phyloP scores from a whole-genome alignment of 2,888 invertebrate species.

The Volucella inflata region DNA sequence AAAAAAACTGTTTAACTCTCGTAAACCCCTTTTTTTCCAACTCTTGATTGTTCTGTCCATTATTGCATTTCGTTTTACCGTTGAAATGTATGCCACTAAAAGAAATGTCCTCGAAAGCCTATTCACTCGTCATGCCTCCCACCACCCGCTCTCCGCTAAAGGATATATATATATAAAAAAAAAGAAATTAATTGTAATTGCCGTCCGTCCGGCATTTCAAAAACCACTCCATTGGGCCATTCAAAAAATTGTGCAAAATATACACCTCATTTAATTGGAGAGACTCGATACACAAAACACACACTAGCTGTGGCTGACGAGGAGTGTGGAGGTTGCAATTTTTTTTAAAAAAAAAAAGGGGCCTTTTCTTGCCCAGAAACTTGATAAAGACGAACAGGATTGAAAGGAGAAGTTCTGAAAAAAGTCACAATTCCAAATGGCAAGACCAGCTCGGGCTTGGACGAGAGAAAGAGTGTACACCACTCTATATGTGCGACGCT shows the following conservation, averaged over 20 bases:
- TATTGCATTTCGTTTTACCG: conserved; percentile 42
- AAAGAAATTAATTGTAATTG: conserved; percentile 71
- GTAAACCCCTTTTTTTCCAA: conserved; percentile 31
- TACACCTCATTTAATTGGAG: conserved; percentile 76
- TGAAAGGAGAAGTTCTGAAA: conserved; percentile 48
- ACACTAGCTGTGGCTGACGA: not conserved
- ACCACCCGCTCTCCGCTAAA: not conserved
- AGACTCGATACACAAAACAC: conserved; percentile 51
- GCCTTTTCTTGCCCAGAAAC: conserved; percentile 51
- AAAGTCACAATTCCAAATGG: conserved; percentile 22
- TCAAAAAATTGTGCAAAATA: conserved; percentile 72
- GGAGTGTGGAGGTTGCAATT: not conserved
- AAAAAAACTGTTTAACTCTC: conserved; percentile 10
- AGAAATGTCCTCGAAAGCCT: conserved; percentile 51
- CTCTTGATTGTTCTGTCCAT: conserved; percentile 56
- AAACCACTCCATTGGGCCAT: conserved; percentile 59
- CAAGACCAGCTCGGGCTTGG: not conserved
- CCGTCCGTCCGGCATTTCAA: conserved; percentile 71
- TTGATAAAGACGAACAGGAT: conserved; percentile 61
- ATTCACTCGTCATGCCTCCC: conserved; percentile 36
- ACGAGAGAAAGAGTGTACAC: not conserved
- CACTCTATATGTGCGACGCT: conserved; percentile 1
- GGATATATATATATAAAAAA: conserved; percentile 41
- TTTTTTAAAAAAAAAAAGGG: conserved; percentile 54
- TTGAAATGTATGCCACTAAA: conserved; percentile 35